phyloP scores from a whole-genome alignment of 1,140 invertebrate species.

The Cydia strobilella region DNA sequence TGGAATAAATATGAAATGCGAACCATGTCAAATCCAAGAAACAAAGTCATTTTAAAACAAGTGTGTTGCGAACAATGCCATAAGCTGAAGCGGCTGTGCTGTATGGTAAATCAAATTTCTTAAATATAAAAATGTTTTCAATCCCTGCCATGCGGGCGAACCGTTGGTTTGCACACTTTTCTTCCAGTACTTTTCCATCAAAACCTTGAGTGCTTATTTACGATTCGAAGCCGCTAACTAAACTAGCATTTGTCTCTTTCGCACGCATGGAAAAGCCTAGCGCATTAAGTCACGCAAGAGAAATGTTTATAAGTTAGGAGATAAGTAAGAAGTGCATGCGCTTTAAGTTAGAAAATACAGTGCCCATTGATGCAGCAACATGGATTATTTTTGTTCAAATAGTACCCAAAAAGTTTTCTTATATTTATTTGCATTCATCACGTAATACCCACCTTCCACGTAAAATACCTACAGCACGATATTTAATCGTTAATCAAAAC shows the following conservation, averaged over 20 bases:
- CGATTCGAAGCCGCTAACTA: conserved; percentile 43
- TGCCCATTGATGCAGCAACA: too few relatives aligned
- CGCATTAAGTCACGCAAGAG: background rate
- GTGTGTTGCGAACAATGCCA: conserved; percentile 34
- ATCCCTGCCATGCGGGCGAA: conserved; percentile 39
- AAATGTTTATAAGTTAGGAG: conserved; percentile 3
- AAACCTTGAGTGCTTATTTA: conserved; percentile 48
- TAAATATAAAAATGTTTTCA: conserved; percentile 46
- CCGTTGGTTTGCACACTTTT: conserved; percentile 54
- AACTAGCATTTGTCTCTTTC: conserved; percentile 40
- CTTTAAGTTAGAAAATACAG: too few relatives aligned
- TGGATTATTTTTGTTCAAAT: too few relatives aligned
- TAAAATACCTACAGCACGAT: too few relatives aligned
- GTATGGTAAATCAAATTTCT: background rate
- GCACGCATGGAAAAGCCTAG: conserved; percentile 12
- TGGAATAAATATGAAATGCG: background rate
- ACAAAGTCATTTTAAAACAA: background rate
- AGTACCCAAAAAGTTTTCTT: too few relatives aligned
- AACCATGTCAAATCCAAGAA: background rate
- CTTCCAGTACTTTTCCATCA: conserved; percentile 67
- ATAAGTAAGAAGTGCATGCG: background rate
- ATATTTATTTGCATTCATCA: too few relatives aligned
- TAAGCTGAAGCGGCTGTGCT: conserved; percentile 30
- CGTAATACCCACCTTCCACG: too few relatives aligned
- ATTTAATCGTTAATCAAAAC: too few relatives aligned